Conservation (phyloP, 2,888 invertebrate genomes). For the Nezara viridula region DNA sequence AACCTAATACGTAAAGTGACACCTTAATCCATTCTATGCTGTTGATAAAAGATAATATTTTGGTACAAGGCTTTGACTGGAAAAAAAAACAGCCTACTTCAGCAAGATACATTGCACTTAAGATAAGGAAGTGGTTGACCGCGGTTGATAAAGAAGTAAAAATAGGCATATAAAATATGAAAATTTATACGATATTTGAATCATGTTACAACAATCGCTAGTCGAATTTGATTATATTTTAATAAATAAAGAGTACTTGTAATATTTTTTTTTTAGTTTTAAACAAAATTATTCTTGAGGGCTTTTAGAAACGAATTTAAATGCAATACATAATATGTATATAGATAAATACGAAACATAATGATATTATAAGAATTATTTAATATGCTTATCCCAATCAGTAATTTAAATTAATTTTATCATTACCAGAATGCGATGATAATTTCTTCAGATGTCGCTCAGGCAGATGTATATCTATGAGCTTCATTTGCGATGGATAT, state of each 20-base stretch:
- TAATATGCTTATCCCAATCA: neutral
- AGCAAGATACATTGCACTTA: neutral
- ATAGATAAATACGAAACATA: neutral
- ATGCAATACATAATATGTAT: neutral
- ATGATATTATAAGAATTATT: no score
- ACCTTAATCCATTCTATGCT: no score
- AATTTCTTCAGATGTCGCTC: slow-evolving; percentile 69
- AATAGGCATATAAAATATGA: neutral
- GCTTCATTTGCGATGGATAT: slow-evolving; percentile 67
- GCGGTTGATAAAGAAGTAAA: neutral
- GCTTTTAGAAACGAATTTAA: neutral
- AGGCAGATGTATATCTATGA: slow-evolving; percentile 71
- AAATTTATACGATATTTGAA: neutral
- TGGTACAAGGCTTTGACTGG: neutral
- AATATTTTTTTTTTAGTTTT: neutral
- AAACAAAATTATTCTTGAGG: no score
- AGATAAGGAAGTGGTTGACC: neutral
- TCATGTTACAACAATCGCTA: no score
- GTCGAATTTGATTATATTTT: neutral
- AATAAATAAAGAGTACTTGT: neutral
- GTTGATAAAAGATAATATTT: neutral
- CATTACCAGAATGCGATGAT: slow-evolving; percentile 43
- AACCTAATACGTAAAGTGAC: no score
- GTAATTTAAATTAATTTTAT: neutral
- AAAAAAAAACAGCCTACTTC: neutral